Percentiles rank a stretch among this genome's conserved stretches.
These are phyloP conservation scores for Cephalopholis sonnerati DNA, from an alignment of 2,113 vertebrate genomes.

Conservation along the genomic window DNA sequence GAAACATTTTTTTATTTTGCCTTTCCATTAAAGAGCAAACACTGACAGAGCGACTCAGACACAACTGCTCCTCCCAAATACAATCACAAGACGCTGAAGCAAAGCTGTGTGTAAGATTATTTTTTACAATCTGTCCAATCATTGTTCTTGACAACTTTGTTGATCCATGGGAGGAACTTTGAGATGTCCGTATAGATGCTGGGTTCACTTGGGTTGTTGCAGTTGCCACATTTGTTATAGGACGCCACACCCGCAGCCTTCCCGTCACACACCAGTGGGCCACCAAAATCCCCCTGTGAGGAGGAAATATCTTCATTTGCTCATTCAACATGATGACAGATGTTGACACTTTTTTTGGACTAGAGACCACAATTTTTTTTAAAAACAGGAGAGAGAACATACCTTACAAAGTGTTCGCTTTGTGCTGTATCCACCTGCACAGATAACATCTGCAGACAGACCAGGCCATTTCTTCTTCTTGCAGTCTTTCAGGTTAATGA, in stretches of 20 bases:
- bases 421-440: conserved; percentile 65
- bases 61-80: no score
- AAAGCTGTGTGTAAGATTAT: no score
- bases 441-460: conserved; percentile 53
- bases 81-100: no score
- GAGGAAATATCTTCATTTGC: background rate
- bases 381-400: background rate
- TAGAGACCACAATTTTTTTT: background rate
- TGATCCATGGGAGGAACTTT: conserved; percentile 68
- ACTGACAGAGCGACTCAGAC: no score
- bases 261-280: conserved; percentile 84
- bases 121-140: no score
- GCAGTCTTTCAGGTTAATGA: conserved; percentile 30
- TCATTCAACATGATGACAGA: background rate
- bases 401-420: conserved; percentile 73
- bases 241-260: conserved; percentile 86
- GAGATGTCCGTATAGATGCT: conserved; percentile 73
- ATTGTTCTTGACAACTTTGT: conserved; percentile 20
- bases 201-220: conserved; percentile 62
- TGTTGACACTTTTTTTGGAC: background rate
- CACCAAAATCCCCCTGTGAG: conserved; percentile 88
- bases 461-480: conserved; percentile 15
- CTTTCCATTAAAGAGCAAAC: no score
- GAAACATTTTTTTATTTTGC: no score
- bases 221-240: conserved; percentile 19